phyloP scores from a whole-genome alignment of 2,113 vertebrate genomes.

The Sarotherodon lohbergeri region DNA sequence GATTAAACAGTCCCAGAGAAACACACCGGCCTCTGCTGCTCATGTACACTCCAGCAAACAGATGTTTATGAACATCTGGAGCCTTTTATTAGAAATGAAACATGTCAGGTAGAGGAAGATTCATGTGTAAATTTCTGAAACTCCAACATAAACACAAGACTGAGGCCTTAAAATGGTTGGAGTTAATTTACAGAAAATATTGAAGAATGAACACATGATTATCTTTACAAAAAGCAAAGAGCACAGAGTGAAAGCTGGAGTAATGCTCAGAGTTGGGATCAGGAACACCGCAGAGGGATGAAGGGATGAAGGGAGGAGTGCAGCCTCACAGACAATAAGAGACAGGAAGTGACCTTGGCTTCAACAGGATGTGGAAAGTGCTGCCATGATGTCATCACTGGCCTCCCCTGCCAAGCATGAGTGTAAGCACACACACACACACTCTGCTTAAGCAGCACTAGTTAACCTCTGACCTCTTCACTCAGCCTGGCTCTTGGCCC shows the following conservation, averaged over 20 bases:
- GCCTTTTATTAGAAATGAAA: neutral
- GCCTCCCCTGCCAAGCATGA: neutral
- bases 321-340: conserved; percentile 2
- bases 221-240: neutral
- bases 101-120: neutral
- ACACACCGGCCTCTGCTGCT: neutral
- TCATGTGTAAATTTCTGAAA: neutral
- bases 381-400: conserved; percentile 49
- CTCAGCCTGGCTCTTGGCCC: neutral
- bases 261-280: neutral
- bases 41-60: neutral
- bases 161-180: neutral
- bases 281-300: neutral
- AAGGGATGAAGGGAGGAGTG: neutral
- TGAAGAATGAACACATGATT: fast-evolving
- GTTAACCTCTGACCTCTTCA: conserved; percentile 22
- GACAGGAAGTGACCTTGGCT: conserved; percentile 47
- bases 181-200: neutral
- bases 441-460: neutral
- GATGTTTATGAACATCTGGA: neutral
- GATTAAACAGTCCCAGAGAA: neutral
- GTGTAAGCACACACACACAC: fast-evolving
- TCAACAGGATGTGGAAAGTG: conserved; percentile 46
- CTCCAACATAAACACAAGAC: too few relatives aligned
- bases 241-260: neutral